These are phyloP conservation scores for Conomelus anceps DNA, from an alignment of 2,888 invertebrate genomes.

Conservation along the genomic window DNA sequence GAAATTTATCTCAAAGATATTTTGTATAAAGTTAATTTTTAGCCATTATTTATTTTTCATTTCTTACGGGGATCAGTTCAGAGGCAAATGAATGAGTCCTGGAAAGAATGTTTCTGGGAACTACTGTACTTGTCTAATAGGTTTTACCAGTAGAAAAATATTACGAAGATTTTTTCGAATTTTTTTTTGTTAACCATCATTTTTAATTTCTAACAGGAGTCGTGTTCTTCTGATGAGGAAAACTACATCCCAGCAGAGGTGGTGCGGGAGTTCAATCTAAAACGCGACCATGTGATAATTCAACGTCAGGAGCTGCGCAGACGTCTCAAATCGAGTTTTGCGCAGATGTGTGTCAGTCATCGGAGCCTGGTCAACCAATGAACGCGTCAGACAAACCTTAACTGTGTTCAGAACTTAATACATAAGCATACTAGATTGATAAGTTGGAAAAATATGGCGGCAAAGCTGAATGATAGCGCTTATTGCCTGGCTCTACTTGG, in stretches of 20 bases:
- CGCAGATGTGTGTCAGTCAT: constrained; percentile 54
- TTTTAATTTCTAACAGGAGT: constrained; percentile 54
- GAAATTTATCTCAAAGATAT: no score
- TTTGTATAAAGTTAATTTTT: no score
- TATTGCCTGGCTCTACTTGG: not conserved
- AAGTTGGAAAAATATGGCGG: not conserved
- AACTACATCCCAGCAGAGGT: constrained; percentile 84
- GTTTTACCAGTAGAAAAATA: no score
- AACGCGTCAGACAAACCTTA: not conserved
- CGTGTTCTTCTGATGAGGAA: constrained; percentile 63
- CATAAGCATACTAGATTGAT: not conserved
- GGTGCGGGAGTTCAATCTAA: constrained; percentile 77
- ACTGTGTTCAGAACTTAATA: not conserved
- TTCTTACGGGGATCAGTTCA: no score
- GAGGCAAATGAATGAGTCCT: no score
- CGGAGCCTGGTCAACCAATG: not conserved
- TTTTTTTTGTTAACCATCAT: constrained; percentile 2
- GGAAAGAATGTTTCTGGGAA: no score
- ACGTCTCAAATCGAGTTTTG: constrained; percentile 74
- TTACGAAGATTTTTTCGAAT: no score
- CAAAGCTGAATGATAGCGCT: not conserved
- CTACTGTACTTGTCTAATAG: no score
- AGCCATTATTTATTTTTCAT: no score
- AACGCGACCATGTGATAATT: constrained; percentile 66
- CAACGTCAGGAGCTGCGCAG: constrained; percentile 76